Evolutionary conservation across 1,140 invertebrate species (phyloP).

Genomic region (Halesus radiatus): DNA sequence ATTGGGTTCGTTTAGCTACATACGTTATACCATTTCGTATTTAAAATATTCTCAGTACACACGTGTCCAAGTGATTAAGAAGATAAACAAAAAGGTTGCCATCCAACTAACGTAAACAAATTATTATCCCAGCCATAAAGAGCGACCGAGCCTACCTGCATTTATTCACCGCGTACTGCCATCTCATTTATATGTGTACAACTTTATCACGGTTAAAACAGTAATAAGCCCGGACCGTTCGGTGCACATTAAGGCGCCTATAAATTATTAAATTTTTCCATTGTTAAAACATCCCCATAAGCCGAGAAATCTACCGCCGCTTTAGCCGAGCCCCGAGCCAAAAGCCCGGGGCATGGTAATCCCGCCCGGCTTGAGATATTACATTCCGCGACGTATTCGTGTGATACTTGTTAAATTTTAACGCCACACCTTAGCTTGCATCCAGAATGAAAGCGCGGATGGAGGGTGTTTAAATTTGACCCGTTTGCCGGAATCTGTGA

Average conservation of each 20-base stretch:
- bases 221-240: slow-evolving; percentile 27
- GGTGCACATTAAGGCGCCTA: slow-evolving; percentile 28
- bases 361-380: slow-evolving; percentile 34
- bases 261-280: slow-evolving; percentile 51
- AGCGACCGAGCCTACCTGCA: neutral
- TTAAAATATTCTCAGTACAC: no score
- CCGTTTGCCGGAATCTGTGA: slow-evolving; percentile 23
- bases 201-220: slow-evolving; percentile 40
- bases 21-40: no score
- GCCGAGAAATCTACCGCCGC: slow-evolving; percentile 28
- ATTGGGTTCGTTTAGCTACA: no score
- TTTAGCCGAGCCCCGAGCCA: slow-evolving; percentile 27
- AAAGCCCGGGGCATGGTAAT: slow-evolving; percentile 7
- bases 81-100: neutral
- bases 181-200: slow-evolving; percentile 35
- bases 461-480: slow-evolving; percentile 22
- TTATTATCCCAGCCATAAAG: slow-evolving; percentile 16
- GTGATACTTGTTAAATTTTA: slow-evolving; percentile 31
- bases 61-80: neutral
- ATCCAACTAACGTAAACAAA: slow-evolving; percentile 10
- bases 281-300: slow-evolving; percentile 44
- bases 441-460: slow-evolving; percentile 11
- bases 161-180: slow-evolving; percentile 23
- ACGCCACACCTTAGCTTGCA: slow-evolving; percentile 18
- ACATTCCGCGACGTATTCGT: slow-evolving; percentile 22